Base-by-base conservation (phyloP, 1,140 invertebrate genomes). In the Rhagoletis zephyria region DNA sequence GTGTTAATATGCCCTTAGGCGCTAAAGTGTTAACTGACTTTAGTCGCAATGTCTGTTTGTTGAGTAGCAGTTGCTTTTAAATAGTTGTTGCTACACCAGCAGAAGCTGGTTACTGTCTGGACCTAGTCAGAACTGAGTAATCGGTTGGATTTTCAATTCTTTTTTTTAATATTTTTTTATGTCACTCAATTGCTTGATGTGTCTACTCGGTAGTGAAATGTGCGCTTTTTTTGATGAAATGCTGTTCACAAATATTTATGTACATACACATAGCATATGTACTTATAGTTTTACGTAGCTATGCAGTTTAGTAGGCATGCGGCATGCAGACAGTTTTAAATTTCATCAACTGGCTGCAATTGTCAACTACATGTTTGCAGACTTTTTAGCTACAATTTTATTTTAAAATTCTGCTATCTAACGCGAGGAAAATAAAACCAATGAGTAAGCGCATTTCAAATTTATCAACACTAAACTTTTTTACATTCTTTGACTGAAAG, bases 1-100 rank as follows among this genome's bases (percentile, higher is more conserved):
- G 4, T 81, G 48, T 81, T 81, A 81, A 81, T 81, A 59, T 56
- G 74, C 74, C 45, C 30, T n/a, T 10, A n/a, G 74, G 74, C 74
- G n/a, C 48, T 81, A 19, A 48, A 81, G n/a, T 81, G 48, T 48
- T 16, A 51, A 81, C 48, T 81, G 48, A 81, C 16, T 81, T 81
- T 81, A 48, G 74, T 51, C 74, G 45, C 19, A 74, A 56, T 56
- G 74, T 42, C 48, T 81, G 45, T 16, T 6, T 19, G 48, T 81
- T 56, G 74, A 81, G 48, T 51, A n/a, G 45, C 56, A 14, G 12
- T 63, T 63, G 7, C 4, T 81, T 56, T 12, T 74, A 3, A 42
- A 45, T 6, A 74, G 12, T 74, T 48, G 67, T 1, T 40, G 16
- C 7, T 45, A 6, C 42, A 16, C 1, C 42, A 74, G 67, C 9